Base-by-base conservation (phyloP, 2,113 vertebrate species). In the Ivindomyrus marchei region DNA sequence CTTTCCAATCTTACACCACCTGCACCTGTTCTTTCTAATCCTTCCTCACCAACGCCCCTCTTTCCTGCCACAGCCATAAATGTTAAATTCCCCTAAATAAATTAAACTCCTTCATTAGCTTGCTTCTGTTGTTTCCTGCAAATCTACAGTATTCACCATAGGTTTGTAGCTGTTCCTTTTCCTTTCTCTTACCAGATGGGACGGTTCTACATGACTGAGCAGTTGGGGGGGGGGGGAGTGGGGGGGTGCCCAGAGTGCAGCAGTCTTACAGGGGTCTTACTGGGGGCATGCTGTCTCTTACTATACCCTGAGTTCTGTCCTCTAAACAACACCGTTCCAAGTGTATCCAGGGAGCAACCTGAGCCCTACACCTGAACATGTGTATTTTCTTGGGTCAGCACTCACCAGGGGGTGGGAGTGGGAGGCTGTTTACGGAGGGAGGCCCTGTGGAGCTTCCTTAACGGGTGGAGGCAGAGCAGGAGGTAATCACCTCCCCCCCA, bases 161-260 rank as follows among this genome's bases (percentile, higher is more conserved):
- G 11, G 27, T 31, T 17, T 42, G 19, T 85, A 45, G 39, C 45
- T 87, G 85, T 87, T 45, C 83, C 83, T 49, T 10, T 86, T 50
- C n/a, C 46, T 49, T 52, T 53, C 24, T 21, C 27, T 53, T 19
- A 87, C 15, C 85, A 87, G 49, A 87, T 87, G 85, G 85, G 27
- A 39, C 8, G 85, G 85, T 53, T 87, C 85, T 87, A 87, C 49
- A 53, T 87, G 85, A 53, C 84, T 85, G 84, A 85, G 84, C 84
- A 46, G 24, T 24, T 8, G 36, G 36, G 1, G 36, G 19, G 19
- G 53, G 19, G 53, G 0, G 4, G 53, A 4, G 17, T 19, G 53
- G 17, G 83, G 45, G 24, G 46, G 24, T 47, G 19, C 7, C 42
- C 83, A 85, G 45, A 85, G 45, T 47, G 24, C 31, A 45, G 7